Evolutionary conservation across 2,888 invertebrate genomes (phyloP).

Genomic region (Zelleria hepariella): DNA sequence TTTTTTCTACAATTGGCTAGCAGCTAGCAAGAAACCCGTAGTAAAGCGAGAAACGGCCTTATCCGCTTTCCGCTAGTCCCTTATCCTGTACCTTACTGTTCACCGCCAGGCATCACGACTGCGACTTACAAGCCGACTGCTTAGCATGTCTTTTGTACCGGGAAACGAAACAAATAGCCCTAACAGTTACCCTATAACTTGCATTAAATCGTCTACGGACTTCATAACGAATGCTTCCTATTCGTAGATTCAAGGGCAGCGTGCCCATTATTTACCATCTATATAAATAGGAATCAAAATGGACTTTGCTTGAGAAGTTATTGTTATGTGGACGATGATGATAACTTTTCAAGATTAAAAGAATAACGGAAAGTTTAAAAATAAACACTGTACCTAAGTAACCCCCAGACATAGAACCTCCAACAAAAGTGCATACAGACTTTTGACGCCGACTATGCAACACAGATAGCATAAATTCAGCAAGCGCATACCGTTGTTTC

Average conservation of each 20-base stretch:
- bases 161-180: not conserved
- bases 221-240: not conserved
- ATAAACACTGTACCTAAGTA: too few species aligned
- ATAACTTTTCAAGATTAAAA: too few species aligned
- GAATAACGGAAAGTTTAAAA: too few species aligned
- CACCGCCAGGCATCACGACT: constrained; percentile 4
- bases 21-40: too few species aligned
- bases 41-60: not conserved
- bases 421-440: too few species aligned
- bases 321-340: too few species aligned
- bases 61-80: not conserved
- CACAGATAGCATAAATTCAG: not conserved
- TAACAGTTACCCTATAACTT: not conserved
- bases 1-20: too few species aligned
- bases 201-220: not conserved
- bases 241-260: not conserved
- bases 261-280: too few species aligned
- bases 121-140: not conserved
- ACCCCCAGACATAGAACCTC: too few species aligned
- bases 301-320: too few species aligned
- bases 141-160: constrained; percentile 2
- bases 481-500: not conserved
- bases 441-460: not conserved
- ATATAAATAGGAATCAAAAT: too few species aligned
- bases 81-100: not conserved